Evolutionary conservation across 2,797 vertebrate genomes (phyloP).

Genomic region (Melanotaenia boesemani): DNA sequence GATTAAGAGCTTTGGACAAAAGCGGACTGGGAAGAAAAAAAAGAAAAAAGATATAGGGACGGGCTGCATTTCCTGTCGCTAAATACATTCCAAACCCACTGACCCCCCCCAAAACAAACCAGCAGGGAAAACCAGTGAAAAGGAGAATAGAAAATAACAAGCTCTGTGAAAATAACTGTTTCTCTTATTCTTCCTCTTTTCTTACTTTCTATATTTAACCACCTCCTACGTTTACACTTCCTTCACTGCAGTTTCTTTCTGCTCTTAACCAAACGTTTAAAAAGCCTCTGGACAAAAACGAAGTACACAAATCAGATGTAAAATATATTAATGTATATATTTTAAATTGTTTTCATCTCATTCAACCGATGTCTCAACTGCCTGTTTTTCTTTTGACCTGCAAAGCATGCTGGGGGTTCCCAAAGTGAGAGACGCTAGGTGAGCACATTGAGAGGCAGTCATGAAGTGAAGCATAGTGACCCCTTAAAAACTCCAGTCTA

Average conservation of each 20-base stretch:
- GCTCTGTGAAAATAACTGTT: constrained; percentile 74
- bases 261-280: background rate
- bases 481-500: constrained; percentile 69
- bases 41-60: constrained; percentile 27
- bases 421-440: constrained; percentile 44
- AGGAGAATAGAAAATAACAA: constrained; percentile 69
- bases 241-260: constrained; percentile 28
- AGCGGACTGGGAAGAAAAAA: constrained; percentile 71
- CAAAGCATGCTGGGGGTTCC: constrained; percentile 6
- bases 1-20: constrained; percentile 86
- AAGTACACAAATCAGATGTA: background rate
- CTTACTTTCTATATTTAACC: constrained; percentile 53
- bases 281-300: background rate
- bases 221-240: constrained; percentile 52
- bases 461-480: constrained; percentile 78
- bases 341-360: constrained; percentile 16
- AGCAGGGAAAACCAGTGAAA: constrained; percentile 51
- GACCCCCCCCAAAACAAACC: constrained; percentile 51
- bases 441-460: constrained; percentile 67
- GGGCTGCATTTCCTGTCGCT: constrained; percentile 87
- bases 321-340: background rate
- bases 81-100: constrained; percentile 85
- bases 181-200: constrained; percentile 71
- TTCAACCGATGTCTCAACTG: constrained; percentile 10
- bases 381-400: constrained; percentile 8